phyloP scores from a whole-genome alignment of 1,140 invertebrate species.

The Caligus rogercresseyi region DNA sequence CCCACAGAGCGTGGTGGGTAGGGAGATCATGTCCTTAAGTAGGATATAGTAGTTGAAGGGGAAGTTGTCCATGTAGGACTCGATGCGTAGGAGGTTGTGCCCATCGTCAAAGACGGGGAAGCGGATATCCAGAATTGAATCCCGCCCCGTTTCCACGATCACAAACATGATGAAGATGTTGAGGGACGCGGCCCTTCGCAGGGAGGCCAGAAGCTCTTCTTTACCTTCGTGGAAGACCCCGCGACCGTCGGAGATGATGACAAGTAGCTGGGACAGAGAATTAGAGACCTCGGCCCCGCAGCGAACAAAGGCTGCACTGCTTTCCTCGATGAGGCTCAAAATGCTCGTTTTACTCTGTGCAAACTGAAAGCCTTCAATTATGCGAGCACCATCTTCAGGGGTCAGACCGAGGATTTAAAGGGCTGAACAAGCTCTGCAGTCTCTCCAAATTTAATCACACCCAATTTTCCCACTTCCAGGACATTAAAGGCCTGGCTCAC shows the following conservation, averaged over 20 bases:
- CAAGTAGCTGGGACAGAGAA: constrained; percentile 50
- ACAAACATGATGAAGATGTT: constrained; percentile 81
- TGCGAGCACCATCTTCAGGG: constrained; percentile 3
- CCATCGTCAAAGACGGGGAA: constrained; percentile 46
- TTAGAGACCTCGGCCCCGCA: constrained; percentile 26
- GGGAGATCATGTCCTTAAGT: constrained; percentile 60
- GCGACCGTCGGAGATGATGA: constrained; percentile 85
- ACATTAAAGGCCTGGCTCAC: constrained; percentile 78
- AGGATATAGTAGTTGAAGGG: constrained; percentile 98
- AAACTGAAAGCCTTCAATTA: constrained; percentile 40
- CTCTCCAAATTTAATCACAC: constrained; percentile 83
- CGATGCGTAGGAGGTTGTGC: constrained; percentile 40
- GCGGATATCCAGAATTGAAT: constrained; percentile 74
- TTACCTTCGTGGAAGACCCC: constrained; percentile 78
- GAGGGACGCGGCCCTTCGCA: neutral
- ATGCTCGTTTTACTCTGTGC: constrained; percentile 61
- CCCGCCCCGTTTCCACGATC: constrained; percentile 67
- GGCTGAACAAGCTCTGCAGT: constrained; percentile 59
- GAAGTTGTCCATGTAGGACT: constrained; percentile 78
- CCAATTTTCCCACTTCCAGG: constrained; percentile 78
- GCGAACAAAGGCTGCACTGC: constrained; percentile 41
- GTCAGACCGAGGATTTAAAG: constrained; percentile 33
- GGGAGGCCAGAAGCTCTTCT: constrained; percentile 48
- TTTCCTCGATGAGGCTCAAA: constrained; percentile 55
- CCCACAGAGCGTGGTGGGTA: constrained; percentile 80